phyloP scores from a whole-genome alignment of 2,113 vertebrate genomes.

The Paedocypris sp. region DNA sequence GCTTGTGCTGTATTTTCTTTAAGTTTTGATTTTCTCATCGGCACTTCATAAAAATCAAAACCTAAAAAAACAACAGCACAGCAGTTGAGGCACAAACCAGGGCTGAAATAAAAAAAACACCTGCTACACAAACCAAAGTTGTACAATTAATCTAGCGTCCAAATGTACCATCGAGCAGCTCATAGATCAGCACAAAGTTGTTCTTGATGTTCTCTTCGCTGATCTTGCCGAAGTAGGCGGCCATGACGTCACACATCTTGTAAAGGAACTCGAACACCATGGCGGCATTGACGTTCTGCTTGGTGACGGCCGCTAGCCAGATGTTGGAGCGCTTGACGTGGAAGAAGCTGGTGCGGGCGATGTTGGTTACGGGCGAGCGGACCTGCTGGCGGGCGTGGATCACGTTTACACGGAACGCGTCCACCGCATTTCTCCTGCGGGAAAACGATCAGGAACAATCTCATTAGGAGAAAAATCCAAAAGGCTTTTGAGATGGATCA shows the following conservation, averaged over 20 bases:
- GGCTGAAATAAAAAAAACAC: neutral
- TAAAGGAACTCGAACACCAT: constrained; percentile 99
- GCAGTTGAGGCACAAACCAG: constrained; percentile 12
- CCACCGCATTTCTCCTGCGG: constrained; percentile 90
- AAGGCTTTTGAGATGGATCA: no score
- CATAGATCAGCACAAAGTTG: constrained; percentile 98
- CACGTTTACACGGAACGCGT: constrained; percentile 97
- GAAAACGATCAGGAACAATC: neutral
- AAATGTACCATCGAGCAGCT: constrained; percentile 85
- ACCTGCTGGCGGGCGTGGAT: constrained; percentile 98
- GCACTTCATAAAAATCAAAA: constrained; percentile 62
- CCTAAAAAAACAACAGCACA: constrained; percentile 65
- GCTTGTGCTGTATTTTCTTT: constrained; percentile 53
- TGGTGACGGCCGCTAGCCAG: constrained; percentile 98
- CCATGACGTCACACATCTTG: constrained; percentile 99
- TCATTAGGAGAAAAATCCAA: no score
- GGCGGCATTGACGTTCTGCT: constrained; percentile 98
- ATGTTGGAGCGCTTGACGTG: constrained; percentile 99
- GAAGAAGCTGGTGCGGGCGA: constrained; percentile 97
- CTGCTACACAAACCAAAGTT: no score
- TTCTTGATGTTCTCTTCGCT: constrained; percentile 99
- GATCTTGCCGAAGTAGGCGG: constrained; percentile 98
- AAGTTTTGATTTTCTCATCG: constrained; percentile 58
- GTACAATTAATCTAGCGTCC: neutral
- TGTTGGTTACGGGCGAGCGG: constrained; percentile 96